phyloP scores from a whole-genome alignment of 2,797 vertebrate species.

The Mormyrus hasselquistii region DNA sequence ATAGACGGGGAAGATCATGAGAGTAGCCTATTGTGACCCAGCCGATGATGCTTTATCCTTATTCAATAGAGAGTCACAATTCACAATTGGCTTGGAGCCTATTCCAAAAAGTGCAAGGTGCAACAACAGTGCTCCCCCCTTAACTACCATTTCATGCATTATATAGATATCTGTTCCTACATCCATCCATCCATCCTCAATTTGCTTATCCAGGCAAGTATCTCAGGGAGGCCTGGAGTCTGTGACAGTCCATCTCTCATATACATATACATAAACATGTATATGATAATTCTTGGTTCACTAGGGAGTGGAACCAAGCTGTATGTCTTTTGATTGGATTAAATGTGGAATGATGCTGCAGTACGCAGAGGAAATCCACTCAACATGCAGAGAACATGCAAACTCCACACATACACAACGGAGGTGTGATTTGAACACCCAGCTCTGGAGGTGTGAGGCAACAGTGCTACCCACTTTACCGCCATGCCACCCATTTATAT shows the following conservation, averaged over 20 bases:
- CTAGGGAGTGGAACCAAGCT: neutral
- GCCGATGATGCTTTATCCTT: neutral
- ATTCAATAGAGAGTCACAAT: neutral
- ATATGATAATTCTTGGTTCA: no score
- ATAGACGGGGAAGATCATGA: conserved; percentile 10
- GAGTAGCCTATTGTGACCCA: neutral
- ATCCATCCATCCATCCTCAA: neutral
- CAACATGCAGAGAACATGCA: neutral
- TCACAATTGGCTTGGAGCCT: neutral
- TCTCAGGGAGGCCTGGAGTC: neutral
- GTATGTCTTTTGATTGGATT: neutral
- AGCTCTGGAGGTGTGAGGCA: neutral
- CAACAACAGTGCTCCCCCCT: neutral
- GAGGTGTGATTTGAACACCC: conserved; percentile 7
- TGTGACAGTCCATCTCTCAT: neutral
- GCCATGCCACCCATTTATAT: conserved; percentile 3
- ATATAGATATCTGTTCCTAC: neutral
- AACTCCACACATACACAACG: neutral
- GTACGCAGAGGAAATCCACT: neutral
- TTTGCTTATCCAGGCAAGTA: neutral
- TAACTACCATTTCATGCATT: neutral
- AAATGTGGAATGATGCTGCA: neutral
- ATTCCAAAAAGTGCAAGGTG: neutral
- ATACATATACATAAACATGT: neutral
- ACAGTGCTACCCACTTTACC: neutral